phyloP scores from a whole-genome alignment of 2,113 vertebrate species.

The Sciurus niger region DNA sequence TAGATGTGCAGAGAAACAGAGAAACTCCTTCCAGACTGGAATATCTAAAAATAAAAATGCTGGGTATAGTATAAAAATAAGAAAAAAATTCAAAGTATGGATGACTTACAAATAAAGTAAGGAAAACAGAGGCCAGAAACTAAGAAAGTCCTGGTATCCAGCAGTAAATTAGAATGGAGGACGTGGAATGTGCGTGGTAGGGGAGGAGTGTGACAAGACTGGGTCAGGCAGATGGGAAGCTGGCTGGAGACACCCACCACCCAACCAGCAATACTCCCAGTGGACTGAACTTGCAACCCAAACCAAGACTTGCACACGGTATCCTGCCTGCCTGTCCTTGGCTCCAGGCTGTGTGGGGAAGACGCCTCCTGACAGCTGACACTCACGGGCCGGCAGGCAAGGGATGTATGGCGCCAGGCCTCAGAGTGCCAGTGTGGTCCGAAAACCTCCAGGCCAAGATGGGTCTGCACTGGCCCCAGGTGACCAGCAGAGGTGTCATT shows the following conservation, averaged over 20 bases:
- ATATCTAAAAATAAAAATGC: not conserved
- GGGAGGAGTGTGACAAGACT: not conserved
- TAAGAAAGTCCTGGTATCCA: not conserved
- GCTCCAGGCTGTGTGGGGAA: not conserved
- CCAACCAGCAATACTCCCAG: not conserved
- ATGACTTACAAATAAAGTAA: not conserved
- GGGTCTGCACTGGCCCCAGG: not conserved
- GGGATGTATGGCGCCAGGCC: not conserved
- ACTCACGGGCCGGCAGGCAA: not conserved
- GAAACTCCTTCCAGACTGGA: not conserved
- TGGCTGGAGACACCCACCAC: not conserved
- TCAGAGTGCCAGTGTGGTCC: not conserved
- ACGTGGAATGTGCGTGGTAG: rapidly evolving
- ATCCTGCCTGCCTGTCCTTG: not conserved
- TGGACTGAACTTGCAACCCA: not conserved
- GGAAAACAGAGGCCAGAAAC: not conserved
- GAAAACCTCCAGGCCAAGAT: not conserved
- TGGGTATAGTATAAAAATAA: not conserved
- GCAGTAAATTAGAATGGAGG: too few relatives aligned
- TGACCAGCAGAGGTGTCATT: not conserved
- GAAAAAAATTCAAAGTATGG: not conserved
- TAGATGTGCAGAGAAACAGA: not conserved
- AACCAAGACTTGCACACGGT: not conserved
- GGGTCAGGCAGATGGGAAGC: not conserved
- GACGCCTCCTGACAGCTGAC: not conserved